Percentiles rank a stretch among this genome's conserved stretches.
Evolutionary conservation across 2,888 invertebrate genomes (phyloP).

Genomic region (Keiferia lycopersicella): DNA sequence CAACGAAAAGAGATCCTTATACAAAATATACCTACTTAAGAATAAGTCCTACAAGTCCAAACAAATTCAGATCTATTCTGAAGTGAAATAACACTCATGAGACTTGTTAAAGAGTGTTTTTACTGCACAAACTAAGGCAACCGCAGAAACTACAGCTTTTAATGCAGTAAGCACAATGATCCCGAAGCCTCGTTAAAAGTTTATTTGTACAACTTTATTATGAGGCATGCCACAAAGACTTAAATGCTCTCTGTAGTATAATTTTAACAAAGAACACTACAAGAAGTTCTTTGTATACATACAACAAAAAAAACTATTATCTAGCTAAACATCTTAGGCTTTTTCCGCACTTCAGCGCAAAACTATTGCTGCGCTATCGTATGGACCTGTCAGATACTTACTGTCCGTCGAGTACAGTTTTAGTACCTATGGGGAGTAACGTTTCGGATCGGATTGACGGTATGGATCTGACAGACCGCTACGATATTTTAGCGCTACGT

Average conservation of each 20-base stretch:
- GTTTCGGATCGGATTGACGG: no score
- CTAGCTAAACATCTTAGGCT: no score
- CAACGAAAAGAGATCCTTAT: no score
- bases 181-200: constrained; percentile 5
- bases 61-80: not conserved
- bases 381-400: no score
- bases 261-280: not conserved
- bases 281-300: not conserved
- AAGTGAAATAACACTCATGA: not conserved
- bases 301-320: not conserved
- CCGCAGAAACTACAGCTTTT: not conserved
- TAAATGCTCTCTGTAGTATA: not conserved
- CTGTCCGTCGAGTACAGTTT: no score
- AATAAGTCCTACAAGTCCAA: no score
- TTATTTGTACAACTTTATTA: constrained; percentile 3
- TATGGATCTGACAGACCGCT: no score
- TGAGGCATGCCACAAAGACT: not conserved
- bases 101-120: constrained; percentile 5
- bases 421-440: no score
- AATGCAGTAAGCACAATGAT: constrained; percentile 5
- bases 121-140: not conserved
- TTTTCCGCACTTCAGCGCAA: no score
- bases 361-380: no score
- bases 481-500: no score
- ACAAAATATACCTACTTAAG: no score